Conservation (phyloP, 2,113 vertebrate species). For the Dicentrarchus labrax region DNA sequence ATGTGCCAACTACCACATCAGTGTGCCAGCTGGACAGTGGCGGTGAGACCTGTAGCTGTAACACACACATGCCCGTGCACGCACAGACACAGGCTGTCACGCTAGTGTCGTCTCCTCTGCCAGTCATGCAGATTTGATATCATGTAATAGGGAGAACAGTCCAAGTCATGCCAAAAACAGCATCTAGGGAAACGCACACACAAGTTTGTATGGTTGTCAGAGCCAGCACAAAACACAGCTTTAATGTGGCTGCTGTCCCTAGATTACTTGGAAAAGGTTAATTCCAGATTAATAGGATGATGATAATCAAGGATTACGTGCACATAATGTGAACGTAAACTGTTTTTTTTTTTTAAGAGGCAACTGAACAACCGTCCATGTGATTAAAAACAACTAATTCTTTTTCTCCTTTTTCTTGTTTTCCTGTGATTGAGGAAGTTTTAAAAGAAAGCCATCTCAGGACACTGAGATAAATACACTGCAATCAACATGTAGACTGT, state of each 20-base stretch:
- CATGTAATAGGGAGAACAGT: slow-evolving; percentile 41
- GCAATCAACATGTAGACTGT: neutral
- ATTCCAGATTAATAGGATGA: slow-evolving; percentile 61
- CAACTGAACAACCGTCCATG: slow-evolving; percentile 17
- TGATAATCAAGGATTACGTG: slow-evolving; percentile 36
- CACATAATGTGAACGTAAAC: no score
- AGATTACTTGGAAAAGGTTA: slow-evolving; percentile 61
- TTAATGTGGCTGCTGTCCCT: slow-evolving; percentile 34
- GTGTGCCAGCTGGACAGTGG: slow-evolving; percentile 64
- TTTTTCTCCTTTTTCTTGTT: neutral
- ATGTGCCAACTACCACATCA: slow-evolving; percentile 58
- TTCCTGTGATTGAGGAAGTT: neutral
- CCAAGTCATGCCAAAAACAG: slow-evolving; percentile 40
- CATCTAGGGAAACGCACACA: slow-evolving; percentile 39
- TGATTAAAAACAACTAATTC: slow-evolving; percentile 10
- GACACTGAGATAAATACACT: neutral
- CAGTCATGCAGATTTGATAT: slow-evolving; percentile 66
- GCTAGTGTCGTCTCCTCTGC: slow-evolving; percentile 33
- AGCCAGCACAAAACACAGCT: slow-evolving; percentile 3
- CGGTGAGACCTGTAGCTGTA: slow-evolving; percentile 54
- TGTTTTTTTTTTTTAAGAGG: neutral
- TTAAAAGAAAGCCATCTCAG: neutral
- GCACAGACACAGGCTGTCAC: slow-evolving; percentile 37
- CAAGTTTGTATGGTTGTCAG: slow-evolving; percentile 1
- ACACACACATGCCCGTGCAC: slow-evolving; percentile 22